A percentile compares a stretch with the other conserved stretches of the same genome.
These are phyloP conservation scores for Amniataba percoides DNA, from an alignment of 2,797 vertebrate species.

Conservation along the genomic window DNA sequence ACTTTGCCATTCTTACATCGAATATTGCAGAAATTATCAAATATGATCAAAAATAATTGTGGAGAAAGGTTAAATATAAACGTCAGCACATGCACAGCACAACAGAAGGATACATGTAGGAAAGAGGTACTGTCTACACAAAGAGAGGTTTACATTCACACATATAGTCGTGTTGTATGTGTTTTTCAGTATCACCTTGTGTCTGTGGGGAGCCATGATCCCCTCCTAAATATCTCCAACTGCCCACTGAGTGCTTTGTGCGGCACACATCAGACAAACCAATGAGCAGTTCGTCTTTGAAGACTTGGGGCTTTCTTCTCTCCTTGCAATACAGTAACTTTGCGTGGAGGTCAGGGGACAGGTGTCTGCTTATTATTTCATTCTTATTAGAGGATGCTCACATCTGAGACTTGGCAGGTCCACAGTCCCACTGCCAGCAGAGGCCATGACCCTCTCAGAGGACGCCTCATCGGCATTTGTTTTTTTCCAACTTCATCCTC, in stretches of 20 bases:
- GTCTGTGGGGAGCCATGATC: not conserved
- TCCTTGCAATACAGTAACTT: not conserved
- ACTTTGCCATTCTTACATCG: not conserved
- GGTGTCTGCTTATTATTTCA: too few relatives aligned
- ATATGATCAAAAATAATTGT: not conserved
- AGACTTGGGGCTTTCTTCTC: not conserved
- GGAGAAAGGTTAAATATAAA: not conserved
- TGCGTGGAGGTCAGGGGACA: too few relatives aligned
- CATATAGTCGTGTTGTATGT: not conserved
- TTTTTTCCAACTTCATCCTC: too few relatives aligned
- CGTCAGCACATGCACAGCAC: too few relatives aligned
- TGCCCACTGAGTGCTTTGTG: not conserved
- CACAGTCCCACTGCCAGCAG: not conserved
- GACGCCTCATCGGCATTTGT: not conserved
- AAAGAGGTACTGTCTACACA: not conserved
- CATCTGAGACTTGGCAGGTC: slow-evolving; percentile 11
- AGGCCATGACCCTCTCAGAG: slow-evolving; percentile 6
- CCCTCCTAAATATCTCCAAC: slow-evolving; percentile 4
- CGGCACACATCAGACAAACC: too few relatives aligned
- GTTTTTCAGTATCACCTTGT: not conserved
- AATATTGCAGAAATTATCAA: not conserved
- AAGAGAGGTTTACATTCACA: not conserved
- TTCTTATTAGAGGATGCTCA: slow-evolving; percentile 12
- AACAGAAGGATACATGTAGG: not conserved
- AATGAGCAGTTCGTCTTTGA: not conserved